These are phyloP conservation scores for Drosophila mayri DNA, from an alignment of 1,140 invertebrate genomes.

Conservation along the genomic window DNA sequence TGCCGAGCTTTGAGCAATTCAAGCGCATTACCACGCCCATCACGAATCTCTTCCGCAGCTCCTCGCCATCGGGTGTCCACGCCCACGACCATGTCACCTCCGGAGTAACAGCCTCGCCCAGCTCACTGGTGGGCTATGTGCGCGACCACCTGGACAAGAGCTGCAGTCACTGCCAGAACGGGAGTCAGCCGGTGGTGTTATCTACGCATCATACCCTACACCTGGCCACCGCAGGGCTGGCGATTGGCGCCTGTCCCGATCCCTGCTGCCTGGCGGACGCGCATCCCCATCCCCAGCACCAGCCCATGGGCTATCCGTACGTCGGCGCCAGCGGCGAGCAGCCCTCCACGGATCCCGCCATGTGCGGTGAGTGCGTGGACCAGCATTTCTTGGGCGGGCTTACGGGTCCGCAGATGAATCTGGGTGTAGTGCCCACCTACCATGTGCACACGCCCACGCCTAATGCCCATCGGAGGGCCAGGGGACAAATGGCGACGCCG, in stretches of 20 bases:
- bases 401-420: slow-evolving; percentile 72
- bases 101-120: slow-evolving; percentile 71
- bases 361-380: slow-evolving; percentile 83
- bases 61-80: slow-evolving; percentile 42
- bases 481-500: slow-evolving; percentile 64
- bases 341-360: slow-evolving; percentile 74
- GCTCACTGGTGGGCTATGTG: slow-evolving; percentile 78
- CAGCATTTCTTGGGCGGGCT: slow-evolving; percentile 77
- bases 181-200: slow-evolving; percentile 78
- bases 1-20: slow-evolving; percentile 77
- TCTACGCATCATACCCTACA: slow-evolving; percentile 73
- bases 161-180: slow-evolving; percentile 82
- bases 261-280: slow-evolving; percentile 78
- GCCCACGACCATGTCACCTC: slow-evolving; percentile 60
- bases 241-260: slow-evolving; percentile 74
- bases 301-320: slow-evolving; percentile 74
- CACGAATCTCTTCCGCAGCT: slow-evolving; percentile 83
- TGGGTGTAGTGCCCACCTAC: slow-evolving; percentile 77
- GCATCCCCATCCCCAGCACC: slow-evolving; percentile 81
- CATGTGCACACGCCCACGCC: slow-evolving; percentile 82
- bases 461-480: slow-evolving; percentile 73
- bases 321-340: slow-evolving; percentile 55
- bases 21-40: slow-evolving; percentile 80
- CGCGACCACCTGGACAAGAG: slow-evolving; percentile 82
- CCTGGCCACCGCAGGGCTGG: slow-evolving; percentile 67